Conservation (phyloP, 64 coral and sea anemone species). For the Catalaphyllia jardinei region DNA sequence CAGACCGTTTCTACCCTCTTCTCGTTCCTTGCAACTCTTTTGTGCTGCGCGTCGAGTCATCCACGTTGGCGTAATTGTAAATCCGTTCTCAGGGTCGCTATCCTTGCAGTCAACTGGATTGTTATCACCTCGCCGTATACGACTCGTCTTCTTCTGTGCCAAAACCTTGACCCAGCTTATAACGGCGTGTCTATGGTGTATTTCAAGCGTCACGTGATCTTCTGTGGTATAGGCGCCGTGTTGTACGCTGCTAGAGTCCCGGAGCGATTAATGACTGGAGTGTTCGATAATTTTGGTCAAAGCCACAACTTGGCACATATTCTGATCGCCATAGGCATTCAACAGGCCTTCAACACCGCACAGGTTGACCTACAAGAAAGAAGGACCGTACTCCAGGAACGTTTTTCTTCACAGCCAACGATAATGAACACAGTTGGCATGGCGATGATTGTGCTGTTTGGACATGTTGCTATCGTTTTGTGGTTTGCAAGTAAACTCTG, state of each 20-base stretch:
- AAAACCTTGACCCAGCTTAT: constrained; percentile 17
- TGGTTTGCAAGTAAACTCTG: constrained; percentile 39
- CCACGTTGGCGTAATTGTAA: constrained; percentile 35
- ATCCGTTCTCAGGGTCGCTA: constrained; percentile 23
- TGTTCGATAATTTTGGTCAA: constrained; percentile 57
- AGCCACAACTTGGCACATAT: constrained; percentile 57
- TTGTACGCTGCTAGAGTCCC: constrained; percentile 45
- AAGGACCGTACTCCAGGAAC: not conserved
- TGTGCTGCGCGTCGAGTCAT: constrained; percentile 56
- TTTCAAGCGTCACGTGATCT: constrained; percentile 51
- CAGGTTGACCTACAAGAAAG: constrained; percentile 24
- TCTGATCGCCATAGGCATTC: constrained; percentile 43
- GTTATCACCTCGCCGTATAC: constrained; percentile 41
- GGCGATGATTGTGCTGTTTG: constrained; percentile 28
- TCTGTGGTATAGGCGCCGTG: constrained; percentile 34
- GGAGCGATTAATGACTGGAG: constrained; percentile 44
- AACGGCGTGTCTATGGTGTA: constrained; percentile 29
- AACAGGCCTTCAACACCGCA: constrained; percentile 34
- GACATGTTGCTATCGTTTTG: constrained; percentile 45
- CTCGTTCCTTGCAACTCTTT: constrained; percentile 20
- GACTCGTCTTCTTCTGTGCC: constrained; percentile 3
- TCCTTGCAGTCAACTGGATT: constrained; percentile 32
- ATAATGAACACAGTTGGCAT: constrained; percentile 43
- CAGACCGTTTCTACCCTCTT: constrained; percentile 18
- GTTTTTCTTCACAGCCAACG: constrained; percentile 37